Percentiles rank a stretch among this genome's conserved stretches.
Conservation (phyloP, 2,888 invertebrate genomes). For the Mythimna albipuncta region DNA sequence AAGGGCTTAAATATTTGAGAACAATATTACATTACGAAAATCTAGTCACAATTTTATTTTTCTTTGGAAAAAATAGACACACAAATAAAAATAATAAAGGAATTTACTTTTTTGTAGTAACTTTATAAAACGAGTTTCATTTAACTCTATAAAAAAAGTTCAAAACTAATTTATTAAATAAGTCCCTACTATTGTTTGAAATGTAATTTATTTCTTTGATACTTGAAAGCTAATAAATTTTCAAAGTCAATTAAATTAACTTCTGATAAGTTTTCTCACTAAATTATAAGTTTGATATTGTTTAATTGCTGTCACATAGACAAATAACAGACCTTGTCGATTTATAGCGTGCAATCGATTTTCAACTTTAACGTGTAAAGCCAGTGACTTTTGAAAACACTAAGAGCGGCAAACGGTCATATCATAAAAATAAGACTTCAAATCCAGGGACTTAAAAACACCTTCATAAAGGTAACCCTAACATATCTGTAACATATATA, state of each 20-base stretch:
- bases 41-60: constrained; percentile 3
- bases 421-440: background rate
- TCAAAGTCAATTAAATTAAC: too few relatives aligned
- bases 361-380: background rate
- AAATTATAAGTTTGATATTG: too few relatives aligned
- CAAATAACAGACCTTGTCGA: background rate
- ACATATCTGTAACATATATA: too few relatives aligned
- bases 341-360: too few relatives aligned
- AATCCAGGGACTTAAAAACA: too few relatives aligned
- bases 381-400: background rate
- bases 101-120: background rate
- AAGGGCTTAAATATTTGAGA: constrained; percentile 26
- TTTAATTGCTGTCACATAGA: background rate
- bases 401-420: too few relatives aligned
- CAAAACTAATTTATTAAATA: background rate
- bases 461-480: too few relatives aligned
- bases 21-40: constrained; percentile 4
- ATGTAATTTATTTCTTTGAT: background rate
- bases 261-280: too few relatives aligned
- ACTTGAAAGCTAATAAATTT: background rate
- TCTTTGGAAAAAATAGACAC: background rate
- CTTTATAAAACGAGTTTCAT: background rate
- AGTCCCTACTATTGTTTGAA: background rate
- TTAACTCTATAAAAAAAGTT: background rate
- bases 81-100: background rate